Evolutionary conservation across 2,888 invertebrate genomes (phyloP).

Genomic region (Pilophorus perplexus): DNA sequence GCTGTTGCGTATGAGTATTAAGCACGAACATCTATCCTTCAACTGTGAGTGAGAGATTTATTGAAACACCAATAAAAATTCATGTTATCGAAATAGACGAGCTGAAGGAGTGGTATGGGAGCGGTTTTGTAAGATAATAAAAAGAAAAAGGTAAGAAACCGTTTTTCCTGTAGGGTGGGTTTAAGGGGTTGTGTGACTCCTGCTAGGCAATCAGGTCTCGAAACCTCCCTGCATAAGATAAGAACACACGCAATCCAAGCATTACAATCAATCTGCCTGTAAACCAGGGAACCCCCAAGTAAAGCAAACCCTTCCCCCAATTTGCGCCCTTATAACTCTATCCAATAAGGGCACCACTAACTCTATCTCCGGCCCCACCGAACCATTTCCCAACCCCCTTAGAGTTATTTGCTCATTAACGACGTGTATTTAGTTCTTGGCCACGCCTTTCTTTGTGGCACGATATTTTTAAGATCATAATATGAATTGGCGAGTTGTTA

Average conservation of each 20-base stretch:
- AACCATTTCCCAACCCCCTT: slow-evolving; percentile 11
- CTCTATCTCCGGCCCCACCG: slow-evolving; percentile 12
- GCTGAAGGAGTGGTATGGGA: not conserved
- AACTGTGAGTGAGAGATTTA: no score
- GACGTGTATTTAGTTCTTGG: slow-evolving; percentile 4
- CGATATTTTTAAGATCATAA: slow-evolving; percentile 24
- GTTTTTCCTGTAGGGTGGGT: slow-evolving; percentile 29
- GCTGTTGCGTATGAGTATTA: no score
- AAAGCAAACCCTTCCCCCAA: slow-evolving; percentile 38
- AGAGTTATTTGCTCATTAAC: slow-evolving; percentile 34
- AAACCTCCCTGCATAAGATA: slow-evolving; percentile 26
- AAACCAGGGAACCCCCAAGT: slow-evolving; percentile 24
- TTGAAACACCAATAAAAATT: slow-evolving; percentile 19
- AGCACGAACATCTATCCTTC: no score
- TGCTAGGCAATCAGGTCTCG: slow-evolving; percentile 38
- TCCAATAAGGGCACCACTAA: slow-evolving; percentile 32
- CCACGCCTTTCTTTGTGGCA: not conserved
- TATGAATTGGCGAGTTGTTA: no score
- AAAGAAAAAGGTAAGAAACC: slow-evolving; percentile 18
- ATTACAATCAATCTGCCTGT: slow-evolving; percentile 44
- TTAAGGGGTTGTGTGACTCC: slow-evolving; percentile 44
- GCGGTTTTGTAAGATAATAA: not conserved
- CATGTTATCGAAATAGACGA: no score
- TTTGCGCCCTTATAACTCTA: slow-evolving; percentile 43
- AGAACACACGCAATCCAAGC: slow-evolving; percentile 41